phyloP scores from a whole-genome alignment of 2,888 invertebrate species.

The Cephus spinipes region DNA sequence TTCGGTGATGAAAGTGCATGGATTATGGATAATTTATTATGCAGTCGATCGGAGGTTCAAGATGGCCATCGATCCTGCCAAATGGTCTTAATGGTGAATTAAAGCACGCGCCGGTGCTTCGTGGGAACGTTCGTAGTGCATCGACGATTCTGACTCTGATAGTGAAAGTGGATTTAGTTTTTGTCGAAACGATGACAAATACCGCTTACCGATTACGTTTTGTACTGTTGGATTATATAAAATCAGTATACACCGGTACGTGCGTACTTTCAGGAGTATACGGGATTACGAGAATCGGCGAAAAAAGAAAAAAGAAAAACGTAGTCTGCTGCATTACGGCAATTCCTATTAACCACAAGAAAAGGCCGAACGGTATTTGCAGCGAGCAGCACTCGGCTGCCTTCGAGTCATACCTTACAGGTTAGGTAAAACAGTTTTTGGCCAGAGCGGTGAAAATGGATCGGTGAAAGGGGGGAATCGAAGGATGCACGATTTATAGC shows the following conservation, averaged over 20 bases:
- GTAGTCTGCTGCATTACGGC: not conserved
- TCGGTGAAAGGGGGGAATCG: not conserved
- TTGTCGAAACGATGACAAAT: not conserved
- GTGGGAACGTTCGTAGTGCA: not conserved
- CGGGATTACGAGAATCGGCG: not conserved
- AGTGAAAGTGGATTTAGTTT: not conserved
- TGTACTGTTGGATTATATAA: not conserved
- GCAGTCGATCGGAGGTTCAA: not conserved
- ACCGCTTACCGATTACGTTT: not conserved
- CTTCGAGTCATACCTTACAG: not conserved
- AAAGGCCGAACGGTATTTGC: not conserved
- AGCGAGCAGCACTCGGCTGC: not conserved
- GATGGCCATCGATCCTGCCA: not conserved
- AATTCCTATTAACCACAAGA: not conserved
- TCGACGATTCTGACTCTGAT: not conserved
- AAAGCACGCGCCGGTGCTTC: too few relatives aligned
- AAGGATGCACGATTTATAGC: not conserved
- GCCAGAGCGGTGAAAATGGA: not conserved
- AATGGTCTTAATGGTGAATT: not conserved
- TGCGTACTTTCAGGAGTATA: not conserved
- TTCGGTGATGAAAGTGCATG: not conserved
- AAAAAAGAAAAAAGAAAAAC: not conserved
- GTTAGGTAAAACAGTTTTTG: not conserved
- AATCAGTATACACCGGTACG: not conserved
- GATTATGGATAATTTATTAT: too few relatives aligned